Base-by-base conservation (phyloP, 2,113 vertebrate genomes). In the Patagioenas fasciata region DNA sequence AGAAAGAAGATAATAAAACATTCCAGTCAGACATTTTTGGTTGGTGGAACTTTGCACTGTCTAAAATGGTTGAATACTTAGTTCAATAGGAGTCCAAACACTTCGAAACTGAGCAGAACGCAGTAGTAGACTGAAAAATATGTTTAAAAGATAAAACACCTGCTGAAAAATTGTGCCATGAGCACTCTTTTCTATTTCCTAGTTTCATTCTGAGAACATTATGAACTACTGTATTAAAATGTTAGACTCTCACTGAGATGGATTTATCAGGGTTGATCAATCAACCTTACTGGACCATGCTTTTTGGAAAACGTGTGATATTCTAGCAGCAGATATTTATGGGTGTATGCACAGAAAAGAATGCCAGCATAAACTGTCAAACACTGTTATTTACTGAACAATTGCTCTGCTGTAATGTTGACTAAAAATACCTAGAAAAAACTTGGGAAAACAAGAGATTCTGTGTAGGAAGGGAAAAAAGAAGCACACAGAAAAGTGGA, bases 331-430 rank as follows among this genome's bases (percentile, higher is more conserved):
- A 21, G 31, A 64, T 57, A 38, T 88, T 88, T 80, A 71, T 36
- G 29, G 19, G 21, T 48, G 19, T 21, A 36, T 32, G 40, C 32
- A 60, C 21, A 40, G 38, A 44, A 89, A 79, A 80, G 38, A 48
- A 38, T 24, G 23, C 10, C 69, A 80, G 32, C n/a, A 85, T 66
- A 77, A 83, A 90, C 57, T 77, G 79, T 24, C 32, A 71, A 50
- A 70, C 48, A 23, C 56, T 61, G 13, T 47, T 93, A 85, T 92
- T 94, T 91, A 94, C 38, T 50, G 53, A 90, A 83, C 51, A 94
- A 71, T 88, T 4, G 0, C 13, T 80, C 64, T 36, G 40, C 36
- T 56, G 56, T 36, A 57, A 82, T 34, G 31, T 38, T 92, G 53
- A 67, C 77, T 62, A 65, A 92, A 88, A 95, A 93, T 78, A 82